Evolutionary conservation across 2,113 vertebrate genomes (phyloP).

Genomic region (Myanophis thanlyinensis): DNA sequence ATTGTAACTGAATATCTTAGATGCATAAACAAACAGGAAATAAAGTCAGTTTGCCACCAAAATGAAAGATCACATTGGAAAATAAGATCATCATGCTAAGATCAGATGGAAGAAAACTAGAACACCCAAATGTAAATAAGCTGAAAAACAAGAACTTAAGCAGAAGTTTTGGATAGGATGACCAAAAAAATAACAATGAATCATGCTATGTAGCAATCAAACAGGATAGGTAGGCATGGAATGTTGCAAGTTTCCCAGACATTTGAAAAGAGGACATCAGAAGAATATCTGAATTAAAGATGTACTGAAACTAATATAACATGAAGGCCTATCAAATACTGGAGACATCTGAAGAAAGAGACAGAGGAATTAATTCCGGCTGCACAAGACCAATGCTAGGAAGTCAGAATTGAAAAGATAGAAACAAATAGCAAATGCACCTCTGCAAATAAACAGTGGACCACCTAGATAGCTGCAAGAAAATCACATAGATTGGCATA

Average conservation of each 20-base stretch:
- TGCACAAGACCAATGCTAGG: neutral
- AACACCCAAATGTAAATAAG: neutral
- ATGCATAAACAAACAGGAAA: neutral
- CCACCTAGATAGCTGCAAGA: neutral
- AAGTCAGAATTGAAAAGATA: neutral
- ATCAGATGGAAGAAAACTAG: neutral
- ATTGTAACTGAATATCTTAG: neutral
- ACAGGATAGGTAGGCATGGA: neutral
- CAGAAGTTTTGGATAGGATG: neutral
- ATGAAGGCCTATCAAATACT: neutral
- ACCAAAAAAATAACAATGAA: neutral
- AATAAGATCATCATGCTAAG: neutral
- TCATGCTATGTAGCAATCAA: neutral
- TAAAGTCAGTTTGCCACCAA: constrained; percentile 3
- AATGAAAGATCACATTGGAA: neutral
- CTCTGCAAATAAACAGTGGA: neutral
- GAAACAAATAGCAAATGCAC: neutral
- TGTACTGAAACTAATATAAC: neutral
- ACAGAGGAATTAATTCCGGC: neutral
- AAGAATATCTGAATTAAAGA: neutral
- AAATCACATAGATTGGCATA: neutral
- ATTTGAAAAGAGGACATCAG: neutral
- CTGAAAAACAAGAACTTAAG: neutral
- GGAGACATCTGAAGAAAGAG: neutral
- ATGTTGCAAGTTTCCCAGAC: neutral